Conservation (phyloP, 1,140 invertebrate genomes). For the Pogonus chalceus region DNA sequence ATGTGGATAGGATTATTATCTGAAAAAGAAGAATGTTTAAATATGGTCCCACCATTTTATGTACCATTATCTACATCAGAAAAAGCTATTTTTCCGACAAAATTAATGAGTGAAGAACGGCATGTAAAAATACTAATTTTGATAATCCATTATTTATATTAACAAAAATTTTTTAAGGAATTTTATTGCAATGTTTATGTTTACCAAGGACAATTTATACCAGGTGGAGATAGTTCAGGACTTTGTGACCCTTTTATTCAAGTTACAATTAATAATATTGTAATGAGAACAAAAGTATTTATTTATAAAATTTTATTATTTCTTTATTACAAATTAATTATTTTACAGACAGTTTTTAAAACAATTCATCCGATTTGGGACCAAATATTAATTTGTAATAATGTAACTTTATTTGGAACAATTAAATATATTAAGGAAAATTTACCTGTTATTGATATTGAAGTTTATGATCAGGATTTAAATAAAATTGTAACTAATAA, state of each 20-base stretch:
- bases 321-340: constrained; percentile 3
- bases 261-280: constrained; percentile 35
- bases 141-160: neutral
- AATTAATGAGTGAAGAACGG: constrained; percentile 6
- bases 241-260: constrained; percentile 42
- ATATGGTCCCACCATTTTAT: constrained; percentile 30
- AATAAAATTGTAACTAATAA: constrained; percentile 16
- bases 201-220: constrained; percentile 49
- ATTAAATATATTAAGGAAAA: constrained; percentile 35
- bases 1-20: constrained; percentile 26
- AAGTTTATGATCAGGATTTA: constrained; percentile 33
- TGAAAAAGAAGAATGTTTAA: constrained; percentile 29
- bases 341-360: constrained; percentile 34
- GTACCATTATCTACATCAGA: constrained; percentile 28
- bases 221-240: constrained; percentile 40
- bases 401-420: constrained; percentile 38
- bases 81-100: constrained; percentile 26
- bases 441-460: constrained; percentile 37
- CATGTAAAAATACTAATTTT: neutral
- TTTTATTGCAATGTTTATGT: constrained; percentile 47
- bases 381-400: constrained; percentile 42
- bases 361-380: constrained; percentile 50
- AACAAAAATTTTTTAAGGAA: constrained; percentile 26
- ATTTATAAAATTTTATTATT: constrained; percentile 9
- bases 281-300: constrained; percentile 30